These are phyloP conservation scores for Cremastinae sp. DNA, from an alignment of 2,888 invertebrate genomes.

Conservation along the genomic window DNA sequence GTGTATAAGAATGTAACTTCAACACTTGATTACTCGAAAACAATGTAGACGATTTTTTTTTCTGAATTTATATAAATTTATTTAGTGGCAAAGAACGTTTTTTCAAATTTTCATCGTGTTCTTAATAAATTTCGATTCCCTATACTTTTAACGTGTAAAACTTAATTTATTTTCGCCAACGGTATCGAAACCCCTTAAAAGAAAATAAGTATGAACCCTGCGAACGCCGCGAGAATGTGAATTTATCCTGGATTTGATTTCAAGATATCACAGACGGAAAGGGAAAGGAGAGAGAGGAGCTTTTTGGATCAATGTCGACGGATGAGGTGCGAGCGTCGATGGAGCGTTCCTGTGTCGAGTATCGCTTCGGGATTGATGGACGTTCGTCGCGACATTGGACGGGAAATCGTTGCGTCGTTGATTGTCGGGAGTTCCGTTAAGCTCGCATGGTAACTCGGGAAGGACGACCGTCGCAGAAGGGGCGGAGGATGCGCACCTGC, in stretches of 20 bases:
- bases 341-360: constrained; percentile 61
- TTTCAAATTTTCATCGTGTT: no score
- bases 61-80: no score
- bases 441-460: constrained; percentile 69
- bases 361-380: constrained; percentile 70
- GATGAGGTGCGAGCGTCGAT: constrained; percentile 72
- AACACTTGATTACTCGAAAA: no score
- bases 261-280: constrained; percentile 4
- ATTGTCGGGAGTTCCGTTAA: constrained; percentile 60
- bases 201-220: no score
- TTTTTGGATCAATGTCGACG: constrained; percentile 65
- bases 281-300: neutral
- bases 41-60: no score
- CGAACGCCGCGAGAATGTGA: neutral
- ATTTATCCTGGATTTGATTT: neutral
- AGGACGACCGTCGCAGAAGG: constrained; percentile 74
- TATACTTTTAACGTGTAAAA: no score
- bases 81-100: no score
- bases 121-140: no score
- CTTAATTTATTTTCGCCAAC: no score
- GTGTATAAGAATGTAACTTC: no score
- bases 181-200: no score
- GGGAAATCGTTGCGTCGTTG: constrained; percentile 65
- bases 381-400: constrained; percentile 67
- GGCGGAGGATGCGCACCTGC: constrained; percentile 72